phyloP scores from a whole-genome alignment of 1,140 invertebrate genomes.

The Theocolax elegans region DNA sequence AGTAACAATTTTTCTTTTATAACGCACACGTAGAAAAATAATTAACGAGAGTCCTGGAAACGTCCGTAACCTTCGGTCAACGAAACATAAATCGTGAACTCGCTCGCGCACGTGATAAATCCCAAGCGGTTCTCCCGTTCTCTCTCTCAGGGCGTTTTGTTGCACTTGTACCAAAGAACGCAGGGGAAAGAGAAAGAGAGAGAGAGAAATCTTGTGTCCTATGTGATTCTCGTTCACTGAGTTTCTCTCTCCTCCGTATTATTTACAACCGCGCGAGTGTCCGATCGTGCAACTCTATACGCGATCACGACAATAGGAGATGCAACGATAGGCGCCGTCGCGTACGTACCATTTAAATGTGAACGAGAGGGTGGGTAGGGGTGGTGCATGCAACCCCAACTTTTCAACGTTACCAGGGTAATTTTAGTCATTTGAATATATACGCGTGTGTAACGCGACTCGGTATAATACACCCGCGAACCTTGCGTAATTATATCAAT shows the following conservation, averaged over 20 bases:
- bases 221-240: not conserved
- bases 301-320: slow-evolving; percentile 28
- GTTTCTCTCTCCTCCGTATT: slow-evolving; percentile 35
- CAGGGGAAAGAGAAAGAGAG: not conserved
- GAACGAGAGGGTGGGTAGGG: not conserved
- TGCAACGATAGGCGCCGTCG: not conserved
- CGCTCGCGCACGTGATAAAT: slow-evolving; percentile 38
- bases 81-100: slow-evolving; percentile 7
- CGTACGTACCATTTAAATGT: not conserved
- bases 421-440: slow-evolving; percentile 56
- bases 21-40: slow-evolving; percentile 19
- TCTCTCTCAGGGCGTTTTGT: slow-evolving; percentile 22
- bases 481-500: slow-evolving; percentile 48
- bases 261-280: slow-evolving; percentile 25
- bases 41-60: slow-evolving; percentile 13
- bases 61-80: slow-evolving; percentile 2
- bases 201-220: too few relatives aligned
- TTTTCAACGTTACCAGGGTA: slow-evolving; percentile 31
- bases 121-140: not conserved
- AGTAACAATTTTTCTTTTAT: too few relatives aligned
- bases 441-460: slow-evolving; percentile 13
- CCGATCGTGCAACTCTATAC: not conserved
- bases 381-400: not conserved
- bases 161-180: slow-evolving; percentile 35
- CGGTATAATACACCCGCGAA: slow-evolving; percentile 30